phyloP scores from a whole-genome alignment of 2,113 vertebrate genomes.

The Labrus mixtus region DNA sequence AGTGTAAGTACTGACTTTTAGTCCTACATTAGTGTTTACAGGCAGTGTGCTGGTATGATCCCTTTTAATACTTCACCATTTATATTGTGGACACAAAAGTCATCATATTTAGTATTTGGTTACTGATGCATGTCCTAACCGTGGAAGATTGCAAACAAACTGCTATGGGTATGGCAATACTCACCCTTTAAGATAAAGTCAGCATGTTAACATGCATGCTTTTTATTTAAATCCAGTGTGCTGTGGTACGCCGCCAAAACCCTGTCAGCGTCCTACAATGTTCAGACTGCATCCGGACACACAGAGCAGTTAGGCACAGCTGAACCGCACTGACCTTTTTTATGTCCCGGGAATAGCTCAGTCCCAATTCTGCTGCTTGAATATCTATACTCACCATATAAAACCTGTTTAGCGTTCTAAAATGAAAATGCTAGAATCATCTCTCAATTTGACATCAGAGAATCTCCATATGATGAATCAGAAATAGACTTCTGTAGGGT shows the following conservation, averaged over 20 bases:
- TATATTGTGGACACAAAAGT: background rate
- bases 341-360: background rate
- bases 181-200: too few species aligned
- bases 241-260: too few species aligned
- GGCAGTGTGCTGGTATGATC: background rate
- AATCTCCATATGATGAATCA: slow-evolving; percentile 14
- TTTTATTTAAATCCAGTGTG: too few species aligned
- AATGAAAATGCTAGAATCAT: slow-evolving; percentile 44
- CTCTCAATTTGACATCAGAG: slow-evolving; percentile 24
- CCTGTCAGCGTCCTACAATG: background rate
- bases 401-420: slow-evolving; percentile 15
- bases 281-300: background rate
- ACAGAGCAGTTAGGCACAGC: background rate
- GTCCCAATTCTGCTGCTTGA: background rate
- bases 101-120: background rate
- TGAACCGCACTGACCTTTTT: background rate
- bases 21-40: slow-evolving; percentile 10
- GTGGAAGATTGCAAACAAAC: background rate
- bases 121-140: background rate
- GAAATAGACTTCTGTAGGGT: slow-evolving; percentile 17
- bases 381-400: background rate
- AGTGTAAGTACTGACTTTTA: background rate
- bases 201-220: too few species aligned
- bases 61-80: background rate
- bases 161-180: too few species aligned